A percentile compares a stretch with the other conserved stretches of the same genome.
phyloP scores from a whole-genome alignment of 2,888 invertebrate species.

The Habrosyne pyritoides region DNA sequence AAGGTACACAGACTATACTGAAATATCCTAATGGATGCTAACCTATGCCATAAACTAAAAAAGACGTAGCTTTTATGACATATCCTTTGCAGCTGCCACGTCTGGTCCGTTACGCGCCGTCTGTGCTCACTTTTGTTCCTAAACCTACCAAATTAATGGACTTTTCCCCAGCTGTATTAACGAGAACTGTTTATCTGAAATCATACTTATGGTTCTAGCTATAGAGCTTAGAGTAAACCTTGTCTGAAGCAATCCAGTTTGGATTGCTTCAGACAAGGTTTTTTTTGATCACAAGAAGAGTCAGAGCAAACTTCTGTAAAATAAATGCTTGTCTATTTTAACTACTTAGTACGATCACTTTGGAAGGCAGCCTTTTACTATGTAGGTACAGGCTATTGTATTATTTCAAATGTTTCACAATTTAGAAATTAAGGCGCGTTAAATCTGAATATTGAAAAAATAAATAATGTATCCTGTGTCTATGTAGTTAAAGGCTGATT shows the following conservation, averaged over 20 bases:
- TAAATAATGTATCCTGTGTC: no score
- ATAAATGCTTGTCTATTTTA: no score
- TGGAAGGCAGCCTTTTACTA: no score
- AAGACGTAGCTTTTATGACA: conserved; percentile 20
- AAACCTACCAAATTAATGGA: conserved; percentile 5
- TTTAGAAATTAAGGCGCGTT: no score
- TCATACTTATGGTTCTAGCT: background rate
- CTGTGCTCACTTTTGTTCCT: conserved; percentile 10
- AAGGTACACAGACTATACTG: background rate
- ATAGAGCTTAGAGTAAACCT: background rate
- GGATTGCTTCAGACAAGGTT: background rate
- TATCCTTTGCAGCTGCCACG: conserved; percentile 38
- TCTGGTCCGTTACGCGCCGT: conserved; percentile 38
- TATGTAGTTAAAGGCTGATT: no score
- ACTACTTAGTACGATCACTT: no score
- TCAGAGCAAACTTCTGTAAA: no score
- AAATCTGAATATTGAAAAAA: no score
- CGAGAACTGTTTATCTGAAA: background rate
- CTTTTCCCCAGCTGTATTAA: conserved; percentile 5
- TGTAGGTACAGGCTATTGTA: no score
- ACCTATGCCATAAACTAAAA: background rate
- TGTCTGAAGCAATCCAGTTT: no score
- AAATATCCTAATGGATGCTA: background rate
- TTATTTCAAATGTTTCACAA: no score
- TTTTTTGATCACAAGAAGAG: no score